A percentile compares a stretch with the other conserved stretches of the same genome.
These are phyloP conservation scores for Drosophila borealis DNA, from an alignment of 2,888 invertebrate species.

Conservation along the genomic window DNA sequence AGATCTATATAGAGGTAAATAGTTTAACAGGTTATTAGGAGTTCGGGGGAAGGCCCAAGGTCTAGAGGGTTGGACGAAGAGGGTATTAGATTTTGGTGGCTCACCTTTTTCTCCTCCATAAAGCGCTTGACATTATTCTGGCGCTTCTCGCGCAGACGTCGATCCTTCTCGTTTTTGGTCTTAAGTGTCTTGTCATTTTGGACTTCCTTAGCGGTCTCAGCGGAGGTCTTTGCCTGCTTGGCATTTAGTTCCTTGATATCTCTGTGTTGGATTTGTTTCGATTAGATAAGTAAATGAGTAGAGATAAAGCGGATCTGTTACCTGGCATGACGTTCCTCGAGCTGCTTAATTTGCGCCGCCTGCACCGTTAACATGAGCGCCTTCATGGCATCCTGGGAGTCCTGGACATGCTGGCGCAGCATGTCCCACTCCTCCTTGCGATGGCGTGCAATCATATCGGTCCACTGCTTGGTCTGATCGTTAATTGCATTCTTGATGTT, in stretches of 20 bases:
- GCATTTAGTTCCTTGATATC: constrained; percentile 98
- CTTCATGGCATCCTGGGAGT: constrained; percentile 90
- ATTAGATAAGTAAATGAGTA: too few relatives aligned
- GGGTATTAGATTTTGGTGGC: not conserved
- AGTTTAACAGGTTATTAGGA: too few relatives aligned
- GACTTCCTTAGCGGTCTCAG: constrained; percentile 98
- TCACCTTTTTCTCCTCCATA: constrained; percentile 95
- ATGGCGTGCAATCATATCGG: constrained; percentile 93
- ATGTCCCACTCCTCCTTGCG: constrained; percentile 93
- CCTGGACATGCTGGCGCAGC: constrained; percentile 92
- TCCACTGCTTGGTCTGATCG: constrained; percentile 98
- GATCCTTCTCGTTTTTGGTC: constrained; percentile 98
- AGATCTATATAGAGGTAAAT: too few relatives aligned
- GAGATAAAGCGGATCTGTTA: constrained; percentile 31
- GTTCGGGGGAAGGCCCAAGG: too few relatives aligned
- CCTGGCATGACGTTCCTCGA: constrained; percentile 94
- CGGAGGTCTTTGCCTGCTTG: constrained; percentile 97
- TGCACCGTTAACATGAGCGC: constrained; percentile 94
- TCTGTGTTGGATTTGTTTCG: constrained; percentile 84
- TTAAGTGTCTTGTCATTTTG: constrained; percentile 97
- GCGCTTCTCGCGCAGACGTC: constrained; percentile 96
- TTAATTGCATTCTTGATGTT: constrained; percentile 92
- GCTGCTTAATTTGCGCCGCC: constrained; percentile 93
- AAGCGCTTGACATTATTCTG: constrained; percentile 99
- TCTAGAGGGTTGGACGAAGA: too few relatives aligned